phyloP scores from a whole-genome alignment of 2,888 invertebrate genomes.

The Lasioglossum pauxillum region DNA sequence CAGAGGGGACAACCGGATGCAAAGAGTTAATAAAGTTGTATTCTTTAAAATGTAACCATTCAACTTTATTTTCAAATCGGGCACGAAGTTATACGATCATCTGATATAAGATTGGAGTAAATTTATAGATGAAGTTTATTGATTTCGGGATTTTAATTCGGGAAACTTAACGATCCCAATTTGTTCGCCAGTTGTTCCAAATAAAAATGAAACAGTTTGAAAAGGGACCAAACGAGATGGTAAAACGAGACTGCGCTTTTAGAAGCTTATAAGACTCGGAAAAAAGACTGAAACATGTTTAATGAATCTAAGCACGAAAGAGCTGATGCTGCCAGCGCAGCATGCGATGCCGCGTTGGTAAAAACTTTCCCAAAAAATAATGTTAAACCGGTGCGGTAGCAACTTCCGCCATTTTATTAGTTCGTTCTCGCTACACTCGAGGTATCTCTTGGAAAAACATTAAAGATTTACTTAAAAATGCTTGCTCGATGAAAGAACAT shows the following conservation, averaged over 20 bases:
- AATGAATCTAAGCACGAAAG: slow-evolving; percentile 4
- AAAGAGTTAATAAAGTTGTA: too few relatives aligned
- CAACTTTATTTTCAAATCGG: too few relatives aligned
- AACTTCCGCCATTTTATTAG: not conserved
- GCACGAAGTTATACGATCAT: too few relatives aligned
- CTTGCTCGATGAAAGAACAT: not conserved
- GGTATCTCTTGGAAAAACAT: not conserved
- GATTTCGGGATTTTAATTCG: not conserved
- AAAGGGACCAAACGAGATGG: not conserved
- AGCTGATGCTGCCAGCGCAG: not conserved
- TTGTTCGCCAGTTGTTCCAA: not conserved
- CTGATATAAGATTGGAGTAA: too few relatives aligned
- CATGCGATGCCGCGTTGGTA: not conserved
- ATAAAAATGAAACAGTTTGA: not conserved
- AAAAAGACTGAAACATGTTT: not conserved
- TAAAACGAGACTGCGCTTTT: not conserved
- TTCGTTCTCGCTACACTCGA: not conserved
- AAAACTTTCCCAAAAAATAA: not conserved
- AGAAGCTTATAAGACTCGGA: not conserved
- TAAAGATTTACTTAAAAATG: not conserved
- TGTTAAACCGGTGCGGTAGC: not conserved
- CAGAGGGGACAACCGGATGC: too few relatives aligned
- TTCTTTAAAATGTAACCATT: too few relatives aligned
- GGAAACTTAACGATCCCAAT: not conserved
- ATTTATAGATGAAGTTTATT: not conserved